Conservation (phyloP, 2,888 invertebrate genomes). For the Coelogynopora nodosa region DNA sequence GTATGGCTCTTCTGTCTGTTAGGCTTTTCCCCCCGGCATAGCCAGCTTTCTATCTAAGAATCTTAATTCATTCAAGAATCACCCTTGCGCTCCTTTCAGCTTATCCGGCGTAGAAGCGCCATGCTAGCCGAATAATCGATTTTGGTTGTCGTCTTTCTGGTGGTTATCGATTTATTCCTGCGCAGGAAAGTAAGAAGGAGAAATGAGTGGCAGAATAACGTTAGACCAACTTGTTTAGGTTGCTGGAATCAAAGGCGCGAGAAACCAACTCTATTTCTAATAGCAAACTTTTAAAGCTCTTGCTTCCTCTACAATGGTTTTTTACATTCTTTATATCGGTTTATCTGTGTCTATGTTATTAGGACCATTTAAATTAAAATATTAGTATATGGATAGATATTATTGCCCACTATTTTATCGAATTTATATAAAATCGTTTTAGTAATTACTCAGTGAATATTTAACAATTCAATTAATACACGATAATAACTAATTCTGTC, state of each 20-base stretch:
- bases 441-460: too few species aligned
- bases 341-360: not conserved
- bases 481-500: too few species aligned
- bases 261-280: not conserved
- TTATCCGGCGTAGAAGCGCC: not conserved
- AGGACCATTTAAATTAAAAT: not conserved
- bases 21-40: not conserved
- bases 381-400: too few species aligned
- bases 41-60: not conserved
- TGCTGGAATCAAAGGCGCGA: not conserved
- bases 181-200: not conserved
- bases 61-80: not conserved
- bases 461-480: too few species aligned
- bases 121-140: slow-evolving; percentile 14
- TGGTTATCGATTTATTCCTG: not conserved
- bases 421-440: too few species aligned
- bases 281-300: not conserved
- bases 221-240: not conserved
- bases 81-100: not conserved
- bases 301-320: not conserved
- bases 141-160: not conserved
- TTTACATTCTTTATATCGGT: not conserved
- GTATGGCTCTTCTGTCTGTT: not conserved
- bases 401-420: too few species aligned
- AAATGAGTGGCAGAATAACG: not conserved